Conservation (phyloP, 1,140 invertebrate species). For the Zaprionus capensis region DNA sequence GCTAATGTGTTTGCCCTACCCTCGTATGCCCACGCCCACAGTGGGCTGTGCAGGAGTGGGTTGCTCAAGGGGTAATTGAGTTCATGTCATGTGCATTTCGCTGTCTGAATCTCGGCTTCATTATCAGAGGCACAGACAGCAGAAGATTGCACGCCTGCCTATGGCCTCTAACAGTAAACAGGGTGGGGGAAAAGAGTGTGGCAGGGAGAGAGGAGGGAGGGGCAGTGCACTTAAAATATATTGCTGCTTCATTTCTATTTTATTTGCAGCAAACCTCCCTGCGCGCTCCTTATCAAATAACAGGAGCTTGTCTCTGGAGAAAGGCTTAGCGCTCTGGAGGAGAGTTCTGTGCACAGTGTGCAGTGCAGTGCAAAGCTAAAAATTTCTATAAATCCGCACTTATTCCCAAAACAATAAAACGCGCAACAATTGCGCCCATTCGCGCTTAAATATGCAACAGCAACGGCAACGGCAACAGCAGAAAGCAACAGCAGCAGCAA, state of each 20-base stretch:
- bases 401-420: conserved; percentile 82
- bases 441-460: conserved; percentile 74
- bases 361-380: conserved; percentile 45
- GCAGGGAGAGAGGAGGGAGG: neutral
- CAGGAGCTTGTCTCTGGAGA: conserved; percentile 20
- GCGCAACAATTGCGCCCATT: conserved; percentile 76
- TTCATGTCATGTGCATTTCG: conserved; percentile 66
- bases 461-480: conserved; percentile 20
- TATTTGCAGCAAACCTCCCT: neutral
- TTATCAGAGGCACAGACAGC: conserved; percentile 21
- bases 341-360: conserved; percentile 3
- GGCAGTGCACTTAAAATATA: conserved; percentile 29
- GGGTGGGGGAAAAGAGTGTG: neutral
- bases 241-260: conserved; percentile 32
- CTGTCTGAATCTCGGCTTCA: conserved; percentile 34
- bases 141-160: conserved; percentile 30
- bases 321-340: conserved; percentile 15
- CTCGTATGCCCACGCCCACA: conserved; percentile 42
- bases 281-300: conserved; percentile 20
- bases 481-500: conserved; percentile 1
- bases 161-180: conserved; percentile 39
- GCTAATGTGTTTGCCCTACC: conserved; percentile 45
- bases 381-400: conserved; percentile 80
- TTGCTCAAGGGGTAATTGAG: conserved; percentile 57
- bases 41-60: neutral